These are phyloP conservation scores for Pectinophora gossypiella DNA, from an alignment of 1,140 invertebrate genomes.

Conservation along the genomic window DNA sequence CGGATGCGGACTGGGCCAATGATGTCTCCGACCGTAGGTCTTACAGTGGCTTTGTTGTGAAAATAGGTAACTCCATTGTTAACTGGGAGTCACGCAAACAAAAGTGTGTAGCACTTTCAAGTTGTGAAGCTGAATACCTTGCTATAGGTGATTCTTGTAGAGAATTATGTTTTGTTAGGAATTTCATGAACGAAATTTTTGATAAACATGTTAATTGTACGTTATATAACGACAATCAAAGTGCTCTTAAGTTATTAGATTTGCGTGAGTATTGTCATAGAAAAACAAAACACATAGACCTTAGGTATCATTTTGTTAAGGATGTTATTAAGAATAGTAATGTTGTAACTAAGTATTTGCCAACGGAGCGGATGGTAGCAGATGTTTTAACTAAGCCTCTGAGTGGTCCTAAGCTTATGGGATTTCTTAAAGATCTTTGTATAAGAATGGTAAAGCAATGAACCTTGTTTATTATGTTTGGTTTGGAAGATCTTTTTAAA, in stretches of 20 bases:
- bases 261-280: slow-evolving; percentile 11
- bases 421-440: too few relatives aligned
- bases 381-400: slow-evolving; percentile 12
- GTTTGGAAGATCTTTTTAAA: too few relatives aligned
- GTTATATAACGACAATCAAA: slow-evolving; percentile 10
- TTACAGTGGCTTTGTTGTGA: slow-evolving; percentile 35
- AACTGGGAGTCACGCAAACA: slow-evolving; percentile 36
- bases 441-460: too few relatives aligned
- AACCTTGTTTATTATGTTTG: too few relatives aligned
- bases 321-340: slow-evolving; percentile 2
- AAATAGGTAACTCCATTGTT: slow-evolving; percentile 20
- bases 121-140: slow-evolving; percentile 46
- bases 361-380: slow-evolving; percentile 5
- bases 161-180: slow-evolving; percentile 11
- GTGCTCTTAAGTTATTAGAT: slow-evolving; percentile 10
- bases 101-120: slow-evolving; percentile 31
- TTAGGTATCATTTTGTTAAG: slow-evolving; percentile 13
- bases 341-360: slow-evolving; percentile 4
- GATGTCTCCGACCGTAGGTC: slow-evolving; percentile 36
- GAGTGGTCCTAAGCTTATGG: too few relatives aligned
- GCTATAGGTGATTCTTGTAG: slow-evolving; percentile 18
- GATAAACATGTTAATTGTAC: not conserved
- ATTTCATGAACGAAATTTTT: slow-evolving; percentile 8
- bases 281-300: slow-evolving; percentile 12
- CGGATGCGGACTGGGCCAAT: slow-evolving; percentile 55